Conservation (phyloP, 2,797 vertebrate genomes). For the Diglossa cyanea region DNA sequence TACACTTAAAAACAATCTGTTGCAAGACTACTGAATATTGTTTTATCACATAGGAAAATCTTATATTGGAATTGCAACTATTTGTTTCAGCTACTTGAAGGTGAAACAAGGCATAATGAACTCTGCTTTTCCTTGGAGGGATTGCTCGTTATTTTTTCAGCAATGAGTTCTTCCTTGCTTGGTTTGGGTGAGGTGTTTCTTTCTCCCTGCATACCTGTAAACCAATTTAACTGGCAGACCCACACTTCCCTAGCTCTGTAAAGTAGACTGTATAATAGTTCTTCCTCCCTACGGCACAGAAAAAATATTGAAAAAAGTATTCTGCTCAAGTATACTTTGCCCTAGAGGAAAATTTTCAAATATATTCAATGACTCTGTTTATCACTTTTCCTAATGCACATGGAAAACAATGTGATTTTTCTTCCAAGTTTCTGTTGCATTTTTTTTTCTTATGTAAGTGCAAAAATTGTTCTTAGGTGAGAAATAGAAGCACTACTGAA, state of each 20-base stretch:
- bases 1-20: not conserved
- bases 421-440: not conserved
- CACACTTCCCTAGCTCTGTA: not conserved
- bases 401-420: constrained; percentile 13
- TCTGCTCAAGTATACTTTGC: not conserved
- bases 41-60: not conserved
- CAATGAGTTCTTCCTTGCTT: not conserved
- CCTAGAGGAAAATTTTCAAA: constrained; percentile 22
- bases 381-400: not conserved
- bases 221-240: not conserved
- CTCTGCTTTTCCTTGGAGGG: not conserved
- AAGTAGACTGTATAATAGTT: not conserved
- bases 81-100: not conserved
- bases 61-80: not conserved
- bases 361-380: not conserved
- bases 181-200: not conserved
- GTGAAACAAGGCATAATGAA: not conserved
- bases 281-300: not conserved
- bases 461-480: not conserved
- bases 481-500: not conserved
- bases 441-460: not conserved
- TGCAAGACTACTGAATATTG: not conserved
- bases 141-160: not conserved
- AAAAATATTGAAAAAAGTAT: not conserved
- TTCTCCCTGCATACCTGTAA: not conserved